phyloP scores from a whole-genome alignment of 2,888 invertebrate genomes.

The Himalopsyche tibetana region DNA sequence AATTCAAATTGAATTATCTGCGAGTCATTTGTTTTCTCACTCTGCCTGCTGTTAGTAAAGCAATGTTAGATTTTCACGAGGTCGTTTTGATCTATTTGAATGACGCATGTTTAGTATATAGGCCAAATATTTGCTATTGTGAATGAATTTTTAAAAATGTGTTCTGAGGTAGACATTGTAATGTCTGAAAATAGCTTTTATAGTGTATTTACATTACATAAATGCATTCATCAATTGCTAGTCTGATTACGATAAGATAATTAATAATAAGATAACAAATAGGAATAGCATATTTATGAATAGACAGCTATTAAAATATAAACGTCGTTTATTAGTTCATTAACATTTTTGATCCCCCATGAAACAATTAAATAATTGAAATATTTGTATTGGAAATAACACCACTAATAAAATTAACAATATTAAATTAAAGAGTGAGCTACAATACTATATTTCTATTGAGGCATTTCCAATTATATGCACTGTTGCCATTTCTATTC shows the following conservation, averaged over 20 bases:
- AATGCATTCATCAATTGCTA: background rate
- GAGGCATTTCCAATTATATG: too few relatives aligned
- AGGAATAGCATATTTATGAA: background rate
- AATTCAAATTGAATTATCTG: too few relatives aligned
- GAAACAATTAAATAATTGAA: background rate
- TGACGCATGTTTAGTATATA: background rate
- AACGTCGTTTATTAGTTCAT: background rate
- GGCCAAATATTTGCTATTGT: background rate
- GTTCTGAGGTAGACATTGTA: background rate
- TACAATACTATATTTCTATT: too few relatives aligned
- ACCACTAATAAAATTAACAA: background rate
- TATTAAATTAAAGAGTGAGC: too few relatives aligned
- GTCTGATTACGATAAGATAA: slow-evolving; percentile 6
- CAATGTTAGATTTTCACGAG: too few relatives aligned
- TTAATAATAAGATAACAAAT: background rate
- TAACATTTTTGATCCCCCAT: background rate
- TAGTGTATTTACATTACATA: background rate
- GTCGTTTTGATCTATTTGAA: too few relatives aligned
- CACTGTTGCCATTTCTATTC: too few relatives aligned
- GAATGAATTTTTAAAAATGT: background rate
- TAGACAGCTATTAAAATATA: too few relatives aligned
- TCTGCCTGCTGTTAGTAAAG: too few relatives aligned
- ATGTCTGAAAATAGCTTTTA: background rate
- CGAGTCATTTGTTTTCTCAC: too few relatives aligned
- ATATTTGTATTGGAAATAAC: slow-evolving; percentile 10